Evolutionary conservation across 35 echinoderm and acorn worm species (phyloP).

Genomic region (Patiria miniata): DNA sequence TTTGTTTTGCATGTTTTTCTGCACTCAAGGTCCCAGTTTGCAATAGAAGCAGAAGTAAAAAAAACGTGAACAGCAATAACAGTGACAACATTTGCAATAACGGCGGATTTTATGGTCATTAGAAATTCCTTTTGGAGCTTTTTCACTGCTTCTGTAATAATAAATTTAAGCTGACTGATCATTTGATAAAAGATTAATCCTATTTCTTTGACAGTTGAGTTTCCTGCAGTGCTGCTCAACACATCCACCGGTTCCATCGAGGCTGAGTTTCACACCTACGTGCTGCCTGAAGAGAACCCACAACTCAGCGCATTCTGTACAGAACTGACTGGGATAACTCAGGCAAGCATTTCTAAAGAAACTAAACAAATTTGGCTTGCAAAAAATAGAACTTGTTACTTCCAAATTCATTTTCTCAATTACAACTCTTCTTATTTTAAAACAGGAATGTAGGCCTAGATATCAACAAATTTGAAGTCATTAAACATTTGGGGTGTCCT

Average conservation of each 20-base stretch:
- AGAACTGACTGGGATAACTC: slow-evolving; percentile 92
- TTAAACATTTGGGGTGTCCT: no score
- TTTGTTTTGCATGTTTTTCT: no score
- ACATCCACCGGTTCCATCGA: slow-evolving; percentile 74
- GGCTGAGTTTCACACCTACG: slow-evolving; percentile 87
- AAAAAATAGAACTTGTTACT: not conserved
- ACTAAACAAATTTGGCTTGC: not conserved
- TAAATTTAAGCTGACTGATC: no score
- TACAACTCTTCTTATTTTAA: not conserved
- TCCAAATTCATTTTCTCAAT: not conserved
- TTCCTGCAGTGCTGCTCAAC: slow-evolving; percentile 85
- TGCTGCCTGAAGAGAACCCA: slow-evolving; percentile 85
- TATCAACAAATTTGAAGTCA: no score
- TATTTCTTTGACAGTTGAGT: slow-evolving; percentile 76
- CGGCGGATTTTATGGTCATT: no score
- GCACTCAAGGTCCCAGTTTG: no score
- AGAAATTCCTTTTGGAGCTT: no score
- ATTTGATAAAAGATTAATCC: not conserved
- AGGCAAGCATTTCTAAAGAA: slow-evolving; percentile 58
- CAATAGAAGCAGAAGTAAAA: no score
- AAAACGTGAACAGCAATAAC: no score
- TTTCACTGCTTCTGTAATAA: no score
- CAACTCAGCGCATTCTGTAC: slow-evolving; percentile 84
- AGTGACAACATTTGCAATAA: no score
- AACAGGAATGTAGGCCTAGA: no score